Conservation (phyloP, 2,888 invertebrate species). For the Thereva unica region DNA sequence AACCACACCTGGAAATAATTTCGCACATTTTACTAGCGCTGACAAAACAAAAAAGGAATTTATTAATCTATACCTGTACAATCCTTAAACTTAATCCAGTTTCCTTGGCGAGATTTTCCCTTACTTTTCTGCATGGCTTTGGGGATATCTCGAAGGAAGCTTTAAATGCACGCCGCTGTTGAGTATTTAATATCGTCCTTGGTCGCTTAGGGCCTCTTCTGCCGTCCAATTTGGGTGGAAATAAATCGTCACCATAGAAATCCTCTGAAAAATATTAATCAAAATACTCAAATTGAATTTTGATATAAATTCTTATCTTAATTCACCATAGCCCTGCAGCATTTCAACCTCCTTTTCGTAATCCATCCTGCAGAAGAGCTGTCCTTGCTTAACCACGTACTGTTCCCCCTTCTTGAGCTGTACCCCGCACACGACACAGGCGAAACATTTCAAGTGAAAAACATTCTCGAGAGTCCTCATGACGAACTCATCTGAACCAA, state of each 20-base stretch:
- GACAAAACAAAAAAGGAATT: background rate
- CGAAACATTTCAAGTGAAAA: constrained; percentile 79
- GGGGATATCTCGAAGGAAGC: constrained; percentile 84
- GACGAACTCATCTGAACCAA: constrained; percentile 76
- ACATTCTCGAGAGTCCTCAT: constrained; percentile 76
- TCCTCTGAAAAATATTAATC: constrained; percentile 55
- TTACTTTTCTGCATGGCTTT: constrained; percentile 80
- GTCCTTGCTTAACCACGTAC: constrained; percentile 76
- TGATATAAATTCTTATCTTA: constrained; percentile 9
- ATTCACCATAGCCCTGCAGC: constrained; percentile 64
- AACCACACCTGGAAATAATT: constrained; percentile 63
- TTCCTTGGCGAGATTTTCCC: constrained; percentile 81
- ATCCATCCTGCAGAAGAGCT: constrained; percentile 77
- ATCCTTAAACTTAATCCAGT: constrained; percentile 82
- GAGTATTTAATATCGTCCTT: constrained; percentile 80
- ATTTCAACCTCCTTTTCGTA: constrained; percentile 79
- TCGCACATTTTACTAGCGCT: background rate
- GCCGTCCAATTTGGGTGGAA: constrained; percentile 66
- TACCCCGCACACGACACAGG: constrained; percentile 76
- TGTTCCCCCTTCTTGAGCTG: constrained; percentile 80
- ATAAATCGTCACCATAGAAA: constrained; percentile 65
- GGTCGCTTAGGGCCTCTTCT: constrained; percentile 79
- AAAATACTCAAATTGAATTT: constrained; percentile 29
- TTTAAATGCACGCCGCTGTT: constrained; percentile 81
- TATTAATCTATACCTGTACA: constrained; percentile 67